phyloP scores from a whole-genome alignment of 2,113 vertebrate species.

The Etheostoma spectabile region DNA sequence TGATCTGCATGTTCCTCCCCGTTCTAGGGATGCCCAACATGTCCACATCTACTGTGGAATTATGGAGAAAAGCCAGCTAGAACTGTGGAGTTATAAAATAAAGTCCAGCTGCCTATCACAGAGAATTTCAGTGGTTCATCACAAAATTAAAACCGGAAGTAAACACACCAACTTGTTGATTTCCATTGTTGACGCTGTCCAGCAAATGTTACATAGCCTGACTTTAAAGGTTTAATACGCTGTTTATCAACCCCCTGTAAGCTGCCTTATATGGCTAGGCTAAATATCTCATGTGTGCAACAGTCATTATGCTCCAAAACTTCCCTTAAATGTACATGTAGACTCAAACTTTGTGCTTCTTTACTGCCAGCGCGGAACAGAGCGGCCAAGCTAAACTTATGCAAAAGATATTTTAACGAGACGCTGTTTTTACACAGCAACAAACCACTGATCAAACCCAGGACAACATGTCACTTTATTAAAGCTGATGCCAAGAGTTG shows the following conservation, averaged over 20 bases:
- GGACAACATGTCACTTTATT: slow-evolving; percentile 33
- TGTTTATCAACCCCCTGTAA: slow-evolving; percentile 10
- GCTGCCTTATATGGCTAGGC: slow-evolving; percentile 58
- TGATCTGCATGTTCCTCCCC: no score
- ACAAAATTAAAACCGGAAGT: not conserved
- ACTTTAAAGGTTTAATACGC: slow-evolving; percentile 3
- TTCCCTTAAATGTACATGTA: slow-evolving; percentile 48
- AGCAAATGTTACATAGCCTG: not conserved
- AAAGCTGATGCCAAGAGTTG: slow-evolving; percentile 17
- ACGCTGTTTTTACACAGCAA: slow-evolving; percentile 14
- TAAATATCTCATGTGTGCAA: slow-evolving; percentile 33
- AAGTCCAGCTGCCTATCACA: no score
- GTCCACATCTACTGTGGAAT: no score
- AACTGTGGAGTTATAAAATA: no score
- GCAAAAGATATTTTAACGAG: slow-evolving; percentile 41
- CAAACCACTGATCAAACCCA: slow-evolving; percentile 33
- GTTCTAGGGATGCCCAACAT: no score
- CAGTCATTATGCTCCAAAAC: slow-evolving; percentile 25
- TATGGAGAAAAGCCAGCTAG: no score
- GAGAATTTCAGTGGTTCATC: not conserved
- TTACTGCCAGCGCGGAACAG: slow-evolving; percentile 41
- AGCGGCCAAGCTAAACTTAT: slow-evolving; percentile 45
- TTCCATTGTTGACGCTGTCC: not conserved
- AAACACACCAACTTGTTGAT: not conserved
- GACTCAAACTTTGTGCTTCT: slow-evolving; percentile 9